phyloP scores from a whole-genome alignment of 2,113 vertebrate genomes.

The Pomatorhinus ruficollis region DNA sequence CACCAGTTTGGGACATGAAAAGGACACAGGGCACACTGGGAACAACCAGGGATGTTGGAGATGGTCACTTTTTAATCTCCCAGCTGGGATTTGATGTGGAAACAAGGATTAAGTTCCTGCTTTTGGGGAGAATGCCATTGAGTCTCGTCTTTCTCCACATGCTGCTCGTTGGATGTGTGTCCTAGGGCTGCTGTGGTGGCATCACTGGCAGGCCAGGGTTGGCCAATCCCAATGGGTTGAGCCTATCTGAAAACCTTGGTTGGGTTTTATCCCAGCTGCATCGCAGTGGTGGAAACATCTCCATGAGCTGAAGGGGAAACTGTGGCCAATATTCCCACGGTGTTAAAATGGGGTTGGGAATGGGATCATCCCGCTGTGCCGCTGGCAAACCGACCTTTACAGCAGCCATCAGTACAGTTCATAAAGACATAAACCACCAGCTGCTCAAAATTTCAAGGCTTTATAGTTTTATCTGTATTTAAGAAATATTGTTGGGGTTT shows the following conservation, averaged over 20 bases:
- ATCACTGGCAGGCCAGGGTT: fast-evolving
- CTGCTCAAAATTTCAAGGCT: slow-evolving; percentile 49
- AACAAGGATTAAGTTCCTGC: neutral
- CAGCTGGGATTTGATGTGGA: neutral
- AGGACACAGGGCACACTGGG: fast-evolving
- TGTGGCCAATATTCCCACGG: neutral
- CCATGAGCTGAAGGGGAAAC: neutral
- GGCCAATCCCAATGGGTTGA: fast-evolving
- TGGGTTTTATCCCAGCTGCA: neutral
- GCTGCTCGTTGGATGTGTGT: fast-evolving
- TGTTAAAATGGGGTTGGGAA: neutral
- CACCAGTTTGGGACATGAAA: fast-evolving
- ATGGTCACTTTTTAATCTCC: neutral
- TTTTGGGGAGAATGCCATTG: neutral
- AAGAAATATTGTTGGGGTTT: slow-evolving; percentile 9
- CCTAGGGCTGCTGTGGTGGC: neutral
- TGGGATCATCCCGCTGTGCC: neutral
- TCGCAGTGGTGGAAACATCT: neutral
- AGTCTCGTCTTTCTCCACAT: neutral
- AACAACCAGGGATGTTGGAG: neutral
- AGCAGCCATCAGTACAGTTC: slow-evolving; percentile 17
- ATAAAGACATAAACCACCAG: slow-evolving; percentile 57
- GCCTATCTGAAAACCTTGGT: neutral
- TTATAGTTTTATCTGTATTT: slow-evolving; percentile 47
- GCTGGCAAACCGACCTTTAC: slow-evolving; percentile 30